Evolutionary conservation across 2,888 invertebrate genomes (phyloP).

Genomic region (Yponomeuta cagnagella): DNA sequence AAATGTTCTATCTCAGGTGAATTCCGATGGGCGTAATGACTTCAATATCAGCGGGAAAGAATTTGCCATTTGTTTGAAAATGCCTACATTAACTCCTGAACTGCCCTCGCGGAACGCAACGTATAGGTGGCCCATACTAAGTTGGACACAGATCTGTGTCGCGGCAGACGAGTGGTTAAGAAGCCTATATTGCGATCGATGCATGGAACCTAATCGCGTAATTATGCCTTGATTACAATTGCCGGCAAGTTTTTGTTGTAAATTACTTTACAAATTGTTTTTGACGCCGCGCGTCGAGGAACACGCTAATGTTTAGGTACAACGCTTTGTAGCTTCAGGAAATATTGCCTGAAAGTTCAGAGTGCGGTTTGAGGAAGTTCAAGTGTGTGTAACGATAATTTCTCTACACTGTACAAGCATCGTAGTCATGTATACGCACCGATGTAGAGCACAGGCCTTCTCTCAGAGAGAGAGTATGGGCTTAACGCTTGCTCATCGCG

Average conservation of each 20-base stretch:
- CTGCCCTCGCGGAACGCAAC: too few relatives aligned
- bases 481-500: too few relatives aligned
- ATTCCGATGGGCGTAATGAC: background rate
- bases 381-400: too few relatives aligned
- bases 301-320: background rate
- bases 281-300: conserved; percentile 3
- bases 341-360: background rate
- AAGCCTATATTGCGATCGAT: background rate
- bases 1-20: background rate
- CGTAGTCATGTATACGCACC: too few relatives aligned
- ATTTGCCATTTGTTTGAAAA: background rate
- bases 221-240: background rate
- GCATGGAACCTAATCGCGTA: conserved; percentile 2
- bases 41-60: background rate
- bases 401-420: too few relatives aligned
- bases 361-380: too few relatives aligned
- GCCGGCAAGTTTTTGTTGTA: conserved; percentile 11
- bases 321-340: background rate
- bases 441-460: too few relatives aligned
- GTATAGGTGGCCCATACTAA: too few relatives aligned
- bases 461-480: too few relatives aligned
- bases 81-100: too few relatives aligned
- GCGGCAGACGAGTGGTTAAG: too few relatives aligned
- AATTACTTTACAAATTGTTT: conserved; percentile 11
- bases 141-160: too few relatives aligned